Base-by-base conservation (phyloP, 2,888 invertebrate species). In the Xestia sexstrigata region DNA sequence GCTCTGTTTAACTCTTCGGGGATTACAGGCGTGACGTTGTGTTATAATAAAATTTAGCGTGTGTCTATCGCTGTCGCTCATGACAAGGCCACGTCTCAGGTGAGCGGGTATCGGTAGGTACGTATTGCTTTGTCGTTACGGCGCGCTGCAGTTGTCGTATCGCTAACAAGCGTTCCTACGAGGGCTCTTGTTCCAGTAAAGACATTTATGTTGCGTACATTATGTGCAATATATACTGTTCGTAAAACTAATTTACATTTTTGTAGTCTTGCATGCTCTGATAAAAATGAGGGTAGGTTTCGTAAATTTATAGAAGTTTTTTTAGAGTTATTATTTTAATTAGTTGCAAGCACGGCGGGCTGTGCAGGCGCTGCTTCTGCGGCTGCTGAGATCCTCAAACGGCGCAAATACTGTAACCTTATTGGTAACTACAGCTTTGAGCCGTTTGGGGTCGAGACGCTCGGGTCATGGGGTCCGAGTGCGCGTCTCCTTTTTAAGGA, bases 131-230 rank as follows among this genome's bases (percentile, higher is more conserved):
- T 87, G 84, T 89, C 88, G 89, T 87, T 87, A 87, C 78, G 75
- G 78, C 78, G 82, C 77, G 77, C 81, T 89, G 86, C 89, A 90
- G 85, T 87, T 88, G 89, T 87, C 86, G 91, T 89, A 89, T 89
- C 87, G 87, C 92, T 93, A 93, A 93, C 93, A 93, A 93, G 92
- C 93, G 85, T 91, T 84, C 90, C 90, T 89, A 81, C 74, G 88
- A 87, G 89, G 90, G 88, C 88, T 90, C 88, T 90, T 89, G 88
- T 90, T 90, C 86, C 85, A 87, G 85, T 83, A 87, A 89, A 89
- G 80, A 88, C 83, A 75, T 78, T 82, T 87, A 80, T 75, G 74
- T 81, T 82, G 69, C 62, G 67, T 77, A 79, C 73, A 70, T 68
- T 81, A 79, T 74, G 30, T 76, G 79, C 70, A 55, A 47, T 74